Conservation (phyloP, 2,797 vertebrate genomes). For the Heteromormyrus szaboi region DNA sequence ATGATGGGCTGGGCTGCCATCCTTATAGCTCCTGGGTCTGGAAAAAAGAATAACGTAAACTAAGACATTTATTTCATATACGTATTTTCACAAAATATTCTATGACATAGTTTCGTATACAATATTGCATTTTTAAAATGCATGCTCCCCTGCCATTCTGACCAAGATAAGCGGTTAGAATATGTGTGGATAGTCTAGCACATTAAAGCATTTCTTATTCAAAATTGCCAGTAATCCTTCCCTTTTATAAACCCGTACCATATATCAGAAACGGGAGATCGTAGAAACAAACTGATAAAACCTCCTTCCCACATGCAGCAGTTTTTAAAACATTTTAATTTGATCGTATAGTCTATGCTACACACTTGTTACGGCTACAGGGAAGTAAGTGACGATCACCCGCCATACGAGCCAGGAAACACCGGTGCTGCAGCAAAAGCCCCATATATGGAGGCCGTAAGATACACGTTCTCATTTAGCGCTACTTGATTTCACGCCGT, state of each 20-base stretch:
- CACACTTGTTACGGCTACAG: neutral
- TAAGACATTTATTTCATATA: neutral
- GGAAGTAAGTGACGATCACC: neutral
- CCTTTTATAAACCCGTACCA: neutral
- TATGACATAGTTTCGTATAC: neutral
- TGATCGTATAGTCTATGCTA: neutral
- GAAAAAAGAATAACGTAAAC: neutral
- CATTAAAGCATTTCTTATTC: neutral
- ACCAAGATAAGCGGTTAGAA: neutral
- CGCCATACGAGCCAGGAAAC: neutral
- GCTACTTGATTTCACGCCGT: neutral
- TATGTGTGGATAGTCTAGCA: neutral
- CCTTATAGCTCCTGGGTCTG: neutral
- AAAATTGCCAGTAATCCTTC: neutral
- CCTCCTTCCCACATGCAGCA: neutral
- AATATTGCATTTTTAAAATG: neutral
- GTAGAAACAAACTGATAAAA: neutral
- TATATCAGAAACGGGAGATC: neutral
- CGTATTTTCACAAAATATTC: neutral
- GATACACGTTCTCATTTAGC: too few relatives aligned
- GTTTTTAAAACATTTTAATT: neutral
- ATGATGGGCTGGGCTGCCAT: slow-evolving; percentile 70
- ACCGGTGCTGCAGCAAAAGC: slow-evolving; percentile 1
- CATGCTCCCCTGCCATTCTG: neutral
- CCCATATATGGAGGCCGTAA: neutral